Evolutionary conservation across 2,113 vertebrate genomes (phyloP).

Genomic region (Tragelaphus buxtoni): DNA sequence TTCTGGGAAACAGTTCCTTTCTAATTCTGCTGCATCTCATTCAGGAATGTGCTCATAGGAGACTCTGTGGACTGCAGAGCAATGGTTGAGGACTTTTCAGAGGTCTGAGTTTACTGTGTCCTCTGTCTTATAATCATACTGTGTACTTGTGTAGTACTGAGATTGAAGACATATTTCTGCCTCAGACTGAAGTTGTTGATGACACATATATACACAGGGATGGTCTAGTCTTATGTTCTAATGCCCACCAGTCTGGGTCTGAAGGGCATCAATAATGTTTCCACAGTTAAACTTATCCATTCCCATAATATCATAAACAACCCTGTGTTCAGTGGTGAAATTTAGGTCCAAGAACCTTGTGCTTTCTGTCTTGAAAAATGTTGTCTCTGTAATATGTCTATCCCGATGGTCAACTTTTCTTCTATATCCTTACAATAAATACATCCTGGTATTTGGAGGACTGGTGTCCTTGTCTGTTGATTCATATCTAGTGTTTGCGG

Average conservation of each 20-base stretch:
- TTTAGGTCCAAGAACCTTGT: background rate
- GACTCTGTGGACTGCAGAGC: background rate
- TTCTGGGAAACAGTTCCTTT: background rate
- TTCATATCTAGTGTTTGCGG: background rate
- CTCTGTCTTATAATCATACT: background rate
- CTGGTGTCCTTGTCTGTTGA: background rate
- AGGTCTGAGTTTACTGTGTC: background rate
- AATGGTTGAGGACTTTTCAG: background rate
- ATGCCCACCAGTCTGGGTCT: background rate
- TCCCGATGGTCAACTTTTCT: background rate
- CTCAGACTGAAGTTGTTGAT: background rate
- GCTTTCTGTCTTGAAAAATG: background rate
- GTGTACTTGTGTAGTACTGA: background rate
- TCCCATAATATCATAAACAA: background rate
- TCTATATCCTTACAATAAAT: background rate
- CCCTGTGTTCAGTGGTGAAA: background rate
- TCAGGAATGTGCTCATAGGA: too few species aligned
- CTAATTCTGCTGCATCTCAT: background rate
- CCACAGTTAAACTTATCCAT: background rate
- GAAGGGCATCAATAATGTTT: background rate
- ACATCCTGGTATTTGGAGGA: background rate
- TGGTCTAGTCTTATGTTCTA: background rate
- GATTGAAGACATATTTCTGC: background rate
- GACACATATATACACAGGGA: background rate
- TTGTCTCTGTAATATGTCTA: background rate